Evolutionary conservation across 2,113 vertebrate genomes (phyloP), one percentile per base, ranked within the genome.

Genomic region (Cheirogaleus medius): DNA sequence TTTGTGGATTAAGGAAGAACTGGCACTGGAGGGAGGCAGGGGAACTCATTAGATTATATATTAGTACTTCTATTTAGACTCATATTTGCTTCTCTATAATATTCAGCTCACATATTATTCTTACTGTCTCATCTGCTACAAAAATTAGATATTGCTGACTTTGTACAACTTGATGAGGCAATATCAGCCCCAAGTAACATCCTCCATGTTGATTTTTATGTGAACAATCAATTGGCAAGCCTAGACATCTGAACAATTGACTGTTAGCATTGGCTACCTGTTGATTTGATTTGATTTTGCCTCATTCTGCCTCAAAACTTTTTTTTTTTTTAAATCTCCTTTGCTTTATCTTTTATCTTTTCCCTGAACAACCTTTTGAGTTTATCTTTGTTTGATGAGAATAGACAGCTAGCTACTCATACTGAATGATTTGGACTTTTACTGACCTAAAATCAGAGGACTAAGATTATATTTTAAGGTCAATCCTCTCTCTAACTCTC

Each of bases 91-190:
- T 89, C n/a, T 91, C 5, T 80, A 66, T 95, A 80, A 66, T 73
- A 95, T 68, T 93, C 94, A 84, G 78, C 49, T 94, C 52, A 91
- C 74, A n/a, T 25, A 8, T 85, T 90, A 71, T 80, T 78, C 39
- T 87, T 47, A 87, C 44, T 94, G 54, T 88, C 8, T 95, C 91
- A 66, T 63, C 25, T 93, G 58, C 54, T 60, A 25, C 25, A 94
- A 94, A 91, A 95, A 95, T 91, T 97, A 96, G 90, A 91, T 80
- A 87, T n/a, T 95, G 93, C 90, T 96, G 63, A 93, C n/a, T 96
- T 11, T 29, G 68, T 63, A 21, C 56, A 86, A 92, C 44, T 94
- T 96, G 69, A 96, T 93, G 86, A 96, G 69, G 73, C 17, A 13
- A 0, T 81, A 83, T 81, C 68, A 94, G 68, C 56, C 27, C 39